phyloP scores from a whole-genome alignment of 2,113 vertebrate species.

The Mastomys natalensis region DNA sequence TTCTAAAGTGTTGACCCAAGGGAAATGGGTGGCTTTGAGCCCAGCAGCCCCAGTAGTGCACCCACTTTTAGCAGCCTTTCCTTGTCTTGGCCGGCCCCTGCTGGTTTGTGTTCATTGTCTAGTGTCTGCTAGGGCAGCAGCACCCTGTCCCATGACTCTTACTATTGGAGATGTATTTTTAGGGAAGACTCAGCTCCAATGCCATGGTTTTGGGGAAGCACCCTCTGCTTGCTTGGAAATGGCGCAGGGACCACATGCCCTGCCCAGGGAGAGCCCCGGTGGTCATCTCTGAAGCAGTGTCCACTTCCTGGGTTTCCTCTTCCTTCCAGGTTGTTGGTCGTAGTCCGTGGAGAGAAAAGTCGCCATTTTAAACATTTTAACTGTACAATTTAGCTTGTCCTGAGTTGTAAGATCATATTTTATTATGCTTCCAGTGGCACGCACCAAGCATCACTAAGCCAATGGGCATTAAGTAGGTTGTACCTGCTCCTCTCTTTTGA shows the following conservation, averaged over 20 bases:
- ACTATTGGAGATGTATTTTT: background rate
- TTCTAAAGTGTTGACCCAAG: background rate
- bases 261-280: background rate
- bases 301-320: background rate
- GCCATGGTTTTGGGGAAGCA: background rate
- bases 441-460: background rate
- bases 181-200: background rate
- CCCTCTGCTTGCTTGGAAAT: background rate
- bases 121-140: background rate
- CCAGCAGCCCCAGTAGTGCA: background rate
- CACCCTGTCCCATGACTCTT: background rate
- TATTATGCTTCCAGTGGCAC: background rate
- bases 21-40: background rate
- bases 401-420: background rate
- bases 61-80: background rate
- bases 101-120: background rate
- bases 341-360: constrained; percentile 17
- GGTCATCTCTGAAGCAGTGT: background rate
- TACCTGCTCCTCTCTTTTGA: background rate
- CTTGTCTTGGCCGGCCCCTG: background rate
- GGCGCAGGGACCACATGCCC: fast-evolving
- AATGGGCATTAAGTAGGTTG: background rate
- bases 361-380: background rate
- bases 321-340: background rate
- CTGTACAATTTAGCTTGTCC: background rate